A percentile compares a stretch with the other conserved stretches of the same genome.
phyloP scores from a whole-genome alignment of 2,888 invertebrate genomes.

The Aleiodes alternator region DNA sequence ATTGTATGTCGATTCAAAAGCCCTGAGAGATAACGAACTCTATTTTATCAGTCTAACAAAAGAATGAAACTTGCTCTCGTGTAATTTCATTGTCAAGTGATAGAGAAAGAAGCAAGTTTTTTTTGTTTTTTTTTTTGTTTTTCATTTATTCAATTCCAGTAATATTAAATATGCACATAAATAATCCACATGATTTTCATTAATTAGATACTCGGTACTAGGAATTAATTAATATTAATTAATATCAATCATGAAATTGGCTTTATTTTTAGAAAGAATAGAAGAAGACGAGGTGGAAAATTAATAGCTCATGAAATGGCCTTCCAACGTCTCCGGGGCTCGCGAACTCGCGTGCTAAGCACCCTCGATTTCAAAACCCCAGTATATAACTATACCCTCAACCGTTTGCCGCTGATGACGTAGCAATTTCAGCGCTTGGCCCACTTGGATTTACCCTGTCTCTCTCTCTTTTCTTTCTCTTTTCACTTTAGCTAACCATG shows the following conservation, averaged over 20 bases:
- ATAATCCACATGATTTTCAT: too few relatives aligned
- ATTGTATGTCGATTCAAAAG: slow-evolving; percentile 16
- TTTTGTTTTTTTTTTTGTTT: neutral
- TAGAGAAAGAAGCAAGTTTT: neutral
- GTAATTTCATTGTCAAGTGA: slow-evolving; percentile 17
- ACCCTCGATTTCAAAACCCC: slow-evolving; percentile 61
- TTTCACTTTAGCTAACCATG: neutral
- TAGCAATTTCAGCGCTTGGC: slow-evolving; percentile 55
- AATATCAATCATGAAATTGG: neutral
- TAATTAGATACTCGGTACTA: too few relatives aligned
- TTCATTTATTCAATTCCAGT: slow-evolving; percentile 2
- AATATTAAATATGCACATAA: too few relatives aligned
- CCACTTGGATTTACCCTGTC: slow-evolving; percentile 43
- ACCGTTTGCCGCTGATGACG: slow-evolving; percentile 50
- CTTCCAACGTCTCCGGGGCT: slow-evolving; percentile 57
- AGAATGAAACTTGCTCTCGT: neutral
- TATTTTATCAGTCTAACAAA: slow-evolving; percentile 17
- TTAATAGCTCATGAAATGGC: slow-evolving; percentile 67
- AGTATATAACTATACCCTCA: slow-evolving; percentile 24
- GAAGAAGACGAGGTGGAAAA: slow-evolving; percentile 54
- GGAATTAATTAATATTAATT: slow-evolving; percentile 9
- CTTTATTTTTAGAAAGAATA: neutral
- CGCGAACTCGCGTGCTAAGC: slow-evolving; percentile 63
- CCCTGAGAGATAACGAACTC: slow-evolving; percentile 6
- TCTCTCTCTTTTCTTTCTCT: neutral